Evolutionary conservation across 2,113 vertebrate species (phyloP), one percentile per base, ranked within the genome.

Genomic region (Paralichthys olivaceus): DNA sequence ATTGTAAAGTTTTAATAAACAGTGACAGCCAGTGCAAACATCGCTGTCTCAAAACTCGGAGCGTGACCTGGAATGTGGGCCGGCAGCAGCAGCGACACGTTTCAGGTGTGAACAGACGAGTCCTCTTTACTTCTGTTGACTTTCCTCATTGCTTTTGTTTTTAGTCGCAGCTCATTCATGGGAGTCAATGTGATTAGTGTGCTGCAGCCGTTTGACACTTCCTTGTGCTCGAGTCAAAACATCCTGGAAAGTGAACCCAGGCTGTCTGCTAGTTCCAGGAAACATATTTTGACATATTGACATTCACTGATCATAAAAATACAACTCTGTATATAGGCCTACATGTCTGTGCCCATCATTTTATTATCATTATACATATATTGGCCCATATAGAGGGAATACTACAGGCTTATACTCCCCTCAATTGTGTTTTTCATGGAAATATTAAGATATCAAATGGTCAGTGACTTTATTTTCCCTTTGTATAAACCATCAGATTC

Each of bases 221-320:
- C 47, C 43, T 66, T 14, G 7, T 34, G 14, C 57, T 55, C 37
- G 14, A 51, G 28, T 74, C 60, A 72, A 60, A 78, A 51, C 69
- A 84, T 81, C 63, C 62, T 62, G 69, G 49, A 75, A 72, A 17
- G 13, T 22, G 49, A 79, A 54, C 14, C 29, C 23, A 40, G 37
- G 25, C 25, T 45, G 58, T 77, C 70, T 56, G 2, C 62, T 9
- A 29, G 7, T 49, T 69, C 1, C 34, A 53, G 8, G 22, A 77
- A n/a, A 53, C 49, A 7, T 2, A 25, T 45, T 8, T 47, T 75
- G 23, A 55, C 26, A 49, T 65, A 11, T 13, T 56, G 25, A 45
- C 17, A 47, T 40, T 49, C 8, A 22, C 54, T 70, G n/a, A 73
- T 56, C 28, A 25, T 47, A 19, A 15, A 49, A 49, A 49, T 2